These are phyloP conservation scores for Odocoileus virginianus DNA, from an alignment of 2,113 vertebrate genomes.

Conservation along the genomic window DNA sequence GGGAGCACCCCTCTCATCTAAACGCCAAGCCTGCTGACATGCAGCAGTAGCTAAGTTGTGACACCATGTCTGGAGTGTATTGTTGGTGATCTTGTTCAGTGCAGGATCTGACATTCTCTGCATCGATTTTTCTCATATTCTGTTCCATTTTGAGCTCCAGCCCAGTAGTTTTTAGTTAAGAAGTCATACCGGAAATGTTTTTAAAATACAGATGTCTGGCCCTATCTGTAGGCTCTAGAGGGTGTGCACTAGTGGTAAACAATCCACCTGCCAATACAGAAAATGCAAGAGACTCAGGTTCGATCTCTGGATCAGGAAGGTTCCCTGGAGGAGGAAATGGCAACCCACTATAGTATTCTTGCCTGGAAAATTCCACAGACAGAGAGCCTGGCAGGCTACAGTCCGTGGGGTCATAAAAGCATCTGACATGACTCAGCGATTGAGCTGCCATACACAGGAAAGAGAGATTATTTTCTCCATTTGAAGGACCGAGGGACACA, in stretches of 20 bases:
- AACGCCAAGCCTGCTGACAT: fast-evolving
- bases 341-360: background rate
- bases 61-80: fast-evolving
- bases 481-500: background rate
- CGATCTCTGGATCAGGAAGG: background rate
- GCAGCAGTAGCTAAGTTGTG: fast-evolving
- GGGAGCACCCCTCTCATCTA: fast-evolving
- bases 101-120: background rate
- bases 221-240: background rate
- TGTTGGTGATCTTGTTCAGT: fast-evolving
- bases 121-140: background rate
- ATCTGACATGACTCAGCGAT: fast-evolving
- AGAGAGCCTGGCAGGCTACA: background rate
- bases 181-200: background rate
- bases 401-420: background rate
- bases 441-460: background rate
- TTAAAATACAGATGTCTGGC: background rate
- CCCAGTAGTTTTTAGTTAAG: background rate
- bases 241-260: background rate
- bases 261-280: background rate
- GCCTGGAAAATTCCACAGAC: background rate
- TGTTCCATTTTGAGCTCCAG: background rate
- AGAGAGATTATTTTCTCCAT: background rate
- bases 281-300: background rate
- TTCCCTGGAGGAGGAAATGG: background rate